phyloP scores from a whole-genome alignment of 2,888 invertebrate species.

The Eilema depressum region DNA sequence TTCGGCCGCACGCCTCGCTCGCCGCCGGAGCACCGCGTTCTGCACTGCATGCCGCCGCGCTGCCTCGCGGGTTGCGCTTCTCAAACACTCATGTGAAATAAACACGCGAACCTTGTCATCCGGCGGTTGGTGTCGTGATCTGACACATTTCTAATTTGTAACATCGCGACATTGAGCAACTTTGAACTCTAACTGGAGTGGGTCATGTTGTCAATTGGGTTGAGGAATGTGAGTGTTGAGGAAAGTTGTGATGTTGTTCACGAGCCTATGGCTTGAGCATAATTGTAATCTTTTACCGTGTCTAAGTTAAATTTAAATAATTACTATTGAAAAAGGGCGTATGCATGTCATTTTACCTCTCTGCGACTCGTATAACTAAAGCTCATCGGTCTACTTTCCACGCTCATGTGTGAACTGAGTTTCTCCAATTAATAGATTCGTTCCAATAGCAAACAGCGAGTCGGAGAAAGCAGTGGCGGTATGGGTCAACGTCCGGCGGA shows the following conservation, averaged over 20 bases:
- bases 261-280: background rate
- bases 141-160: slow-evolving; percentile 3
- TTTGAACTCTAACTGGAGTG: background rate
- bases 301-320: slow-evolving; percentile 29
- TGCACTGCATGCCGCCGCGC: slow-evolving; percentile 33
- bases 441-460: slow-evolving; percentile 86
- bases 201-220: slow-evolving; percentile 4
- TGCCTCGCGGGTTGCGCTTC: slow-evolving; percentile 44
- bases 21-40: slow-evolving; percentile 54
- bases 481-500: slow-evolving; percentile 83
- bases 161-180: background rate
- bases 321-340: slow-evolving; percentile 44
- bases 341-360: slow-evolving; percentile 45
- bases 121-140: background rate
- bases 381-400: slow-evolving; percentile 82
- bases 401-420: slow-evolving; percentile 86
- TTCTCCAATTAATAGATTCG: slow-evolving; percentile 87
- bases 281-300: slow-evolving; percentile 21
- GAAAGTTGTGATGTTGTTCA: slow-evolving; percentile 4
- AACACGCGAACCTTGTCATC: background rate
- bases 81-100: slow-evolving; percentile 19
- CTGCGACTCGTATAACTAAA: slow-evolving; percentile 60
- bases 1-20: slow-evolving; percentile 65
- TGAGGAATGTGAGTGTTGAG: slow-evolving; percentile 12
- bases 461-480: slow-evolving; percentile 82